Base-by-base conservation (phyloP, 2,797 vertebrate genomes). In the Takifugu ocellatus region DNA sequence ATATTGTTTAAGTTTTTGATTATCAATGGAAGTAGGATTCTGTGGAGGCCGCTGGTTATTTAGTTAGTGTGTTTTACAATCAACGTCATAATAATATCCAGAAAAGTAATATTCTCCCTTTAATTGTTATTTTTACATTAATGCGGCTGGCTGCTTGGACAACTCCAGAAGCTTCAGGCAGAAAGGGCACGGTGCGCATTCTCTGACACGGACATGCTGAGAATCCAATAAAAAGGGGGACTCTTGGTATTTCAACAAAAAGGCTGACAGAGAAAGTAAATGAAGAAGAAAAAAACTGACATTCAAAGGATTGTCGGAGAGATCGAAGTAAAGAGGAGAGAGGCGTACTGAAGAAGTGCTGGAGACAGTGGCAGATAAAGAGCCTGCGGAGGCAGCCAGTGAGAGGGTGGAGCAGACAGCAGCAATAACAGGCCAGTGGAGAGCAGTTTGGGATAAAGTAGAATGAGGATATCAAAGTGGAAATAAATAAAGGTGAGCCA, bases 201-300 rank as follows among this genome's bases (percentile, higher is more conserved):
- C 44, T 60, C 45, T 52, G 51, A 69, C 24, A 29, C 61, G 54
- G 66, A 69, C 57, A 63, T 51, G 47, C 63, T 53, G 58, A 49
- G 52, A 81, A 82, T 81, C 57, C 68, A 79, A 79, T 83, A 75
- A 83, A 68, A 47, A 17, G 47, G 39, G 24, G 5, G 51, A 70
- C 66, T 70, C 6, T 17, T 79, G 78, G 76, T 77, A 79, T 85
- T 84, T 85, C 14, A 4, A 63, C 58, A 82, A 77, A 81, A 74
- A 75, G 73, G 61, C 60, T 66, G 74, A 56, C 57, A 61, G 68
- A 71, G 68, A 56, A 55, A 54, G 33, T 54, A 56, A 73, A 74
- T 33, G 51, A 24, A 61, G 57, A 61, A 72, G 50, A 68, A 61
- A 57, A 60, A 33, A 33, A 33, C 5, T 5, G 70, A 78, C 66